These are phyloP conservation scores for Calidris pugnax DNA, from an alignment of 2,113 vertebrate species.

Conservation along the genomic window DNA sequence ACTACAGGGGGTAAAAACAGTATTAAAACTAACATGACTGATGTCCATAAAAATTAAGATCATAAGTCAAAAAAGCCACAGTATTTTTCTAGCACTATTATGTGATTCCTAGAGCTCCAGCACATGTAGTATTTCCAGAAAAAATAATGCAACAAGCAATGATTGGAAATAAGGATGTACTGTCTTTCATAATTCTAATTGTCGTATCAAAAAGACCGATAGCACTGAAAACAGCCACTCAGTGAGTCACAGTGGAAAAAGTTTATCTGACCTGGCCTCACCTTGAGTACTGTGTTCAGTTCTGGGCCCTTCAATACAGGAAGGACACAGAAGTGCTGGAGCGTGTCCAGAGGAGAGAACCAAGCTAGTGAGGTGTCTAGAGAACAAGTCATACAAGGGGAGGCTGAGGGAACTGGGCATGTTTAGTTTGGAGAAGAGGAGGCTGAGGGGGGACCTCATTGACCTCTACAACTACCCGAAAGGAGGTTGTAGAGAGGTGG, in stretches of 20 bases:
- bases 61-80: background rate
- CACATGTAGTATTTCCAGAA: background rate
- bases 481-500: too few relatives aligned
- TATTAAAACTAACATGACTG: background rate
- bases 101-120: background rate
- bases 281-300: too few relatives aligned
- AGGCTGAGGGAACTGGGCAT: too few relatives aligned
- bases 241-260: background rate
- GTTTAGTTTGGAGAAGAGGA: too few relatives aligned
- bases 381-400: too few relatives aligned
- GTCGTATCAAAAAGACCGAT: background rate
- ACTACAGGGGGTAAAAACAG: fast-evolving
- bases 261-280: background rate
- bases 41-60: background rate
- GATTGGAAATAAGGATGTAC: background rate
- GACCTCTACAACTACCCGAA: too few relatives aligned
- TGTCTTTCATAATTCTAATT: background rate
- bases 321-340: too few relatives aligned
- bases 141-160: background rate
- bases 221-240: background rate
- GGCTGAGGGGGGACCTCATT: too few relatives aligned
- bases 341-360: too few relatives aligned
- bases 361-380: too few relatives aligned
- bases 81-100: background rate
- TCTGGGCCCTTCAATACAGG: too few relatives aligned